Evolutionary conservation across 2,888 invertebrate species (phyloP).

Genomic region (Aromia moschata): DNA sequence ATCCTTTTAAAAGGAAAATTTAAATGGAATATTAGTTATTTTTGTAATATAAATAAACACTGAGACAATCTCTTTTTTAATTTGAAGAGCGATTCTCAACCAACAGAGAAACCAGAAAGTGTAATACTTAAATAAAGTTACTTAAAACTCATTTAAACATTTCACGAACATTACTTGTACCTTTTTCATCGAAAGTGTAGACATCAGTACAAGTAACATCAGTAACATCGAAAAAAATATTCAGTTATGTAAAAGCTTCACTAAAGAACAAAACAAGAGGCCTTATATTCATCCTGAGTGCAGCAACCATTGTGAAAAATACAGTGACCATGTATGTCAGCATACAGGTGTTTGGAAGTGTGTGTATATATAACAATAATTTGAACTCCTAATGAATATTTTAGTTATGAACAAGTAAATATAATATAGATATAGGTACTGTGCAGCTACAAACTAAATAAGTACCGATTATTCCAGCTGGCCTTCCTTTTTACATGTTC

Average conservation of each 20-base stretch:
- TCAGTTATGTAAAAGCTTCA: conserved; percentile 12
- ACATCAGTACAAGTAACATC: too few relatives aligned
- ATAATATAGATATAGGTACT: conserved; percentile 53
- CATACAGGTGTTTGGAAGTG: conserved; percentile 50
- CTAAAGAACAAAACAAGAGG: conserved; percentile 22
- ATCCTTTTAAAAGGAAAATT: too few relatives aligned
- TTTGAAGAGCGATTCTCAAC: too few relatives aligned
- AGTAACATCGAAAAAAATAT: too few relatives aligned
- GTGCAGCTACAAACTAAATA: conserved; percentile 50
- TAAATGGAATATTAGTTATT: too few relatives aligned
- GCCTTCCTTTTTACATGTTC: conserved; percentile 29
- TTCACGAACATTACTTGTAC: too few relatives aligned
- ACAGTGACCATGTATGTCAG: conserved; percentile 46
- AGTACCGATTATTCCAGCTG: conserved; percentile 45
- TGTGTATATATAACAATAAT: conserved; percentile 52
- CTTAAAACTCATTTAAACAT: too few relatives aligned
- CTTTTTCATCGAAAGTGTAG: too few relatives aligned
- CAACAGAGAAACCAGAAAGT: too few relatives aligned
- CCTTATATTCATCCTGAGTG: conserved; percentile 43
- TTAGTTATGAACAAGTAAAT: conserved; percentile 56
- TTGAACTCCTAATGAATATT: conserved; percentile 54
- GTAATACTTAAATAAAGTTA: too few relatives aligned
- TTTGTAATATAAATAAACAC: too few relatives aligned
- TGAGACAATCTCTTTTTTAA: too few relatives aligned
- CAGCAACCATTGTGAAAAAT: conserved; percentile 54